Conservation (phyloP, 2,113 vertebrate genomes). For the Haplochromis vanheusdeni region DNA sequence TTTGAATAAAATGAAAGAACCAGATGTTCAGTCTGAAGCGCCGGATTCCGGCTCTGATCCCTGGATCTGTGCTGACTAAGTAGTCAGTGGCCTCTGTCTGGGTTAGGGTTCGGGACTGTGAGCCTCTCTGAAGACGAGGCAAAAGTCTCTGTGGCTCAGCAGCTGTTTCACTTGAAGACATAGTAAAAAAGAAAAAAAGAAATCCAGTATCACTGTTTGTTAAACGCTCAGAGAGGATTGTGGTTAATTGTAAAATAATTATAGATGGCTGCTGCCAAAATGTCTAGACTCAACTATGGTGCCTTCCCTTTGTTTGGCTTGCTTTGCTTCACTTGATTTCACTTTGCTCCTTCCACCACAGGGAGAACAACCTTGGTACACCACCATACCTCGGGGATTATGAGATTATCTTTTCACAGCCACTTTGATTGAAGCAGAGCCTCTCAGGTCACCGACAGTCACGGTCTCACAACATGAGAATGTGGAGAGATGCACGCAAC, state of each 20-base stretch:
- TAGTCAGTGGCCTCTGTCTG: not conserved
- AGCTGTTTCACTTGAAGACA: constrained; percentile 10
- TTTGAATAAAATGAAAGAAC: constrained; percentile 32
- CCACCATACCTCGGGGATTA: constrained; percentile 60
- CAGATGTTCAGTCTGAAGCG: constrained; percentile 36
- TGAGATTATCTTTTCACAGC: constrained; percentile 58
- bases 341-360: constrained; percentile 12
- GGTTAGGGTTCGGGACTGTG: not conserved
- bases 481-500: not conserved
- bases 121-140: not conserved
- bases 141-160: constrained; percentile 5
- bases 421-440: constrained; percentile 24
- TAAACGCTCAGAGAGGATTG: not conserved
- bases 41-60: not conserved
- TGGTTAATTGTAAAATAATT: not conserved
- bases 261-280: not conserved
- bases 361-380: constrained; percentile 8
- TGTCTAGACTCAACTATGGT: constrained; percentile 4
- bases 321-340: not conserved
- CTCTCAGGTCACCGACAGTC: constrained; percentile 12
- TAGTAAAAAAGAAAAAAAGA: not conserved
- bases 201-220: not conserved
- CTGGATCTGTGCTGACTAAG: not conserved
- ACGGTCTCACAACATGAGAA: not conserved
- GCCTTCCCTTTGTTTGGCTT: not conserved